Base-by-base conservation (phyloP, 2,888 invertebrate species). In the Creontiades dilutus region DNA sequence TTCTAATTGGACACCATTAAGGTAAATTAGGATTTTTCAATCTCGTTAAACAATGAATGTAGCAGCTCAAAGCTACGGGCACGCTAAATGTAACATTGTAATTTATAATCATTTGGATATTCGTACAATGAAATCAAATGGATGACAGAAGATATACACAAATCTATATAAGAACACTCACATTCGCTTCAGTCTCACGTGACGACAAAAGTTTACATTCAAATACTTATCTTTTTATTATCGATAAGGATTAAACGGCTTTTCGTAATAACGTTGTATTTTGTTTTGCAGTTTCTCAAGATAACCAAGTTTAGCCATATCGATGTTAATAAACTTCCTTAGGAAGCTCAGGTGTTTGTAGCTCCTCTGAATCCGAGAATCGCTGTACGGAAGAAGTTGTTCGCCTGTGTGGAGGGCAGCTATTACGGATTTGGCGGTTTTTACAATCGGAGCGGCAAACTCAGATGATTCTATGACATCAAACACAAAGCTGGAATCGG, bases 401-500 rank as follows among this genome's bases (percentile, higher is more conserved):
- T 86, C 37, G 61, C 82, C 86, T 12, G 86, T 80, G 11, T 78
- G 47, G 61, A 82, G 52, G 61, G 89, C 84, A 46, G 90, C 86
- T 37, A 86, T 76, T 90, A 95, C 94, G 19, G 52, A 27, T 46
- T 48, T 68, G 14, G 90, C 85, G 12, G 86, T 90, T 16, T 55
- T 78, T 3, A 90, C 28, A 14, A 85, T 86, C 16, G 90, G 46
- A 57, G 86, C 37, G 3, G 27, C 14, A 11, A 80, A 55, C 13
- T 55, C 90, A 13, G 47, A 75, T 0, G 55, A 23, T 85, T 85
- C 86, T 12, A 90, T 28, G 0, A 86, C 52, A 78, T 86, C 90
- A n/a, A 90, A 86, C 52, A 90, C 86, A n/a, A 47, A 90, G 55
- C 82, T 76, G 7, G 76, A 27, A 14, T 86, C 94, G 81, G 94